Base-by-base conservation (phyloP, 2,888 invertebrate genomes). In the Tromatobia lineatoria region DNA sequence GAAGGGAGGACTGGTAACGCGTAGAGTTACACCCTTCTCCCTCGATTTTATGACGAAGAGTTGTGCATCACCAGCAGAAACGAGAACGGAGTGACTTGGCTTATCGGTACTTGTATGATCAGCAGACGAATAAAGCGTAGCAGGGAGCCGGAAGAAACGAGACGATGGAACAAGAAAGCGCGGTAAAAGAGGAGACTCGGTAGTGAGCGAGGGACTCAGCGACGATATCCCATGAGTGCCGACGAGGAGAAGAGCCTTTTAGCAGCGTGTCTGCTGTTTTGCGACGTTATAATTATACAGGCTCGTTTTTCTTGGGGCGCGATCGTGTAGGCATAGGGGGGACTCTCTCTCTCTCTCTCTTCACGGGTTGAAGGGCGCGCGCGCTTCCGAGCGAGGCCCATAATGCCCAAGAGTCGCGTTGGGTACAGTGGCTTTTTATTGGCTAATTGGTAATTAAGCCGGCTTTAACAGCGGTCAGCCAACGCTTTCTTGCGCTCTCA, bases 361-460 rank as follows among this genome's bases (percentile, higher is more conserved):
- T 6, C 52, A 71, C 64, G 80, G 54, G 66, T 64, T 77, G 73
- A 80, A 77, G 71, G 64, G 80, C 66, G 74, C 84, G 64, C 82
- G 61, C 61, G 54, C 11, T 13, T 15, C 8, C 69, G 45, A 70
- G 73, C 50, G 57, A 57, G 78, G 59, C 73, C 61, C 74, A 66
- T 82, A 73, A 82, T 67, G 69, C 73, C 74, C 77, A 61, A 29
- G 61, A 61, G 20, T 77, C 82, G 77, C 86, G 87, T 85, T 87
- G 61, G 61, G 88, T 89, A 89, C 90, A 90, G 89, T 85, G 88
- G 87, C 86, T 79, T 87, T 93, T 93, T 93, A 91, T 92, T 91
- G 89, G 89, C 91, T 93, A 92, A 93, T 93, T 92, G 92, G 91
- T 92, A 92, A 93, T 93, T 93, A 92, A 92, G 91, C 88, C 86